These are phyloP conservation scores for Incurvaria masculella DNA, from an alignment of 2,888 invertebrate species.

Conservation along the genomic window DNA sequence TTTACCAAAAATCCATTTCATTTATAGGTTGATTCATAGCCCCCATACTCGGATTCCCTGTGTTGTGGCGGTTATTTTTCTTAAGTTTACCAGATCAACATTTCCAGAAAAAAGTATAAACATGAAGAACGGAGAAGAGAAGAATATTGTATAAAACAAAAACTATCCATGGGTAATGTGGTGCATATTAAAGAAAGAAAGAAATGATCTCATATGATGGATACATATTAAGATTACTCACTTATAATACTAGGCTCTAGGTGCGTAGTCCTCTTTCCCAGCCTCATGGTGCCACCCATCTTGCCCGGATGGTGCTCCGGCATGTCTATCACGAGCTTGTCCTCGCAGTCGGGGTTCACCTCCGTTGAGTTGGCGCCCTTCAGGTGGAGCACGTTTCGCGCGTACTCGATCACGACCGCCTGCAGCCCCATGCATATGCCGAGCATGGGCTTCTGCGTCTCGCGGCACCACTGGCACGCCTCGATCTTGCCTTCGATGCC, in stretches of 20 bases:
- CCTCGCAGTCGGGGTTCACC: conserved; percentile 65
- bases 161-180: too few species aligned
- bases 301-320: conserved; percentile 94
- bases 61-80: too few species aligned
- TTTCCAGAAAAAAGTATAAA: too few species aligned
- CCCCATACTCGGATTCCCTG: too few species aligned
- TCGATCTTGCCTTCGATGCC: conserved; percentile 96
- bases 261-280: conserved; percentile 88
- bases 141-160: too few species aligned
- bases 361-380: conserved; percentile 86
- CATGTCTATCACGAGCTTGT: conserved; percentile 96
- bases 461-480: conserved; percentile 91
- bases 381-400: conserved; percentile 77
- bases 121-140: too few species aligned
- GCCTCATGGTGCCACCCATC: conserved; percentile 96
- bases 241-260: conserved; percentile 67
- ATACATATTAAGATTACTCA: too few species aligned
- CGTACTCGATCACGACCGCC: conserved; percentile 94
- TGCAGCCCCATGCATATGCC: conserved; percentile 99
- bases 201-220: too few species aligned
- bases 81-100: too few species aligned
- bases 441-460: conserved; percentile 84
- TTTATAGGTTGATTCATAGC: too few species aligned
- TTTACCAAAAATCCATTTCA: too few species aligned
- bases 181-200: too few species aligned